Base-by-base conservation (phyloP, 2,797 vertebrate genomes). In the Tenualosa thibaudeaui region DNA sequence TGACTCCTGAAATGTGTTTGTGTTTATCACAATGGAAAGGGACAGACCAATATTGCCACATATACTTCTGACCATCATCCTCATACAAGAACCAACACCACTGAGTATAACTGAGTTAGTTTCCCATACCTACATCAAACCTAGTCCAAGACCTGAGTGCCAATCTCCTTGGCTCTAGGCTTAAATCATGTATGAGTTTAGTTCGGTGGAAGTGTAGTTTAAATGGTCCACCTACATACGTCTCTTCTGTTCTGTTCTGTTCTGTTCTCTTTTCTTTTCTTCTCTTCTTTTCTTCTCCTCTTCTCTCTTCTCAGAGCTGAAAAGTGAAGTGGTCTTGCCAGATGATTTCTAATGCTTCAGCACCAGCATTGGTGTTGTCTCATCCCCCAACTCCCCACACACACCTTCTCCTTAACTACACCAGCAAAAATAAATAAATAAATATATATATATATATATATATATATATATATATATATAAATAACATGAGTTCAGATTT, bases 401-500 rank as follows among this genome's bases (percentile, higher is more conserved):
- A 4, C 54, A 13, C 54, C 17, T 22, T 60, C 22, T 22, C 58
- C 58, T 60, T 60, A 60, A 22, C 58, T 22, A 60, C 58, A 96
- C 96, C 94, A 91, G 93, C 91, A 12, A 93, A 95, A 91, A 6
- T 4, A n/a, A 15, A 53, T 93, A 65, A n/a, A 65, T 1, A 22
- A 24, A 62, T 0, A 24, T 5, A 31, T 31, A 31, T 31, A 31
- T 31, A 31, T 31, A 31, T 31, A 31, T 31, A 31, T 31, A 31
- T 31, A 31, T 31, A 62, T 6, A 22, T 5, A 65, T 0, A 8
- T 5, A 24, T 40, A 40, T 5, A 40, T 17, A 71, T 13, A 71
- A 71, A 71, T 31, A 71, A 71, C 65, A 71, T 24, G 31, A 71
- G 65, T 71, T 37, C 84, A 96, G 96, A 96, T 97, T 96, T 95